Conservation (phyloP, 2,797 vertebrate genomes). For the Myotis pilosus region DNA sequence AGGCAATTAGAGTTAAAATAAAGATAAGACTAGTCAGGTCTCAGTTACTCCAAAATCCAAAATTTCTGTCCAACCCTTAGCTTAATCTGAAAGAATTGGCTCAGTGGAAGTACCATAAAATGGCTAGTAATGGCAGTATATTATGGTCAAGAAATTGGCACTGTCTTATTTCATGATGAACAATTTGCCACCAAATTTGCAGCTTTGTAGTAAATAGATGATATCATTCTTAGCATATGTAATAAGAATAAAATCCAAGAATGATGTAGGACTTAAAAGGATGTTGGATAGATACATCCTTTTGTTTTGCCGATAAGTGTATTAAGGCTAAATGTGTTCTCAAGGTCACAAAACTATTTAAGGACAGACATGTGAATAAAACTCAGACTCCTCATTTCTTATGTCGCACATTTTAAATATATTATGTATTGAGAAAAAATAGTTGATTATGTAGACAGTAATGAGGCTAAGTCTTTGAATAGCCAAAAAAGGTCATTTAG, state of each 20-base stretch:
- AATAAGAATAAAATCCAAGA: neutral
- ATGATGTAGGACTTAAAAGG: neutral
- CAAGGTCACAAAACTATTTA: neutral
- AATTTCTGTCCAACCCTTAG: neutral
- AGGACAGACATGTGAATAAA: slow-evolving; percentile 18
- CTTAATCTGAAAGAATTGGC: neutral
- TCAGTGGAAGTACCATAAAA: neutral
- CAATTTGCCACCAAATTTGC: neutral
- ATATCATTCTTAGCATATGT: neutral
- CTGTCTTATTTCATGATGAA: neutral
- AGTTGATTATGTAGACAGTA: neutral
- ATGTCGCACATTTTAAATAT: neutral
- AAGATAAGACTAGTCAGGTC: neutral
- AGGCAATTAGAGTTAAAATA: slow-evolving; percentile 4
- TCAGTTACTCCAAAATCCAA: neutral
- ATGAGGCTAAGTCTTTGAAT: neutral
- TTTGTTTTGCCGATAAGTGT: neutral
- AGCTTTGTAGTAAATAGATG: neutral
- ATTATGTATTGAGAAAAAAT: neutral
- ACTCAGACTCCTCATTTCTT: neutral
- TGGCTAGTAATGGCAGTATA: neutral
- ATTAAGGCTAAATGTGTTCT: neutral
- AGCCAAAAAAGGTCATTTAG: neutral
- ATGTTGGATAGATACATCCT: neutral
- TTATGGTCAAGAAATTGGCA: neutral